Evolutionary conservation across 2,113 vertebrate genomes (phyloP), one percentile per base, ranked within the genome.

Genomic region (Nannobrachium achirus): DNA sequence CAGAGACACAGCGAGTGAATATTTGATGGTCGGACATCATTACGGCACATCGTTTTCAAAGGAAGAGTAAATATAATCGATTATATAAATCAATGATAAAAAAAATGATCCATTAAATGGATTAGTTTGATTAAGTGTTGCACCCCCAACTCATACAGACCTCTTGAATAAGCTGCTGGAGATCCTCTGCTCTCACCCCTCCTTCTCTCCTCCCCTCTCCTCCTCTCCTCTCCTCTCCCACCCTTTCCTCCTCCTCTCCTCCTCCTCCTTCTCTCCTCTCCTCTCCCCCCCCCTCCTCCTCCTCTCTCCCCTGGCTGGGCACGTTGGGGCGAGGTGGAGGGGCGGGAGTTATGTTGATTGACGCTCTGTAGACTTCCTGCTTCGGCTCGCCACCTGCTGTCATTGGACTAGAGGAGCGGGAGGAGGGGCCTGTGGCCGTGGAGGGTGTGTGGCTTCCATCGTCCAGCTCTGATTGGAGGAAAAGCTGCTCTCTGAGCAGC

Each of bases 121-220:
- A n/a, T n/a, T n/a, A n/a, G n/a, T n/a, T n/a, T n/a, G n/a, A n/a
- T n/a, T n/a, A n/a, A n/a, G n/a, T n/a, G n/a, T n/a, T n/a, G n/a
- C n/a, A n/a, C n/a, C n/a, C n/a, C n/a, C n/a, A n/a, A n/a, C n/a
- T n/a, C n/a, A n/a, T n/a, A 25, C 16, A 25, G 5, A 96, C 98
- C 95, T 99, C 95, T 62, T 90, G 90, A 63, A 99, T 96, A 65
- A 98, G 93, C 87, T 95, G 94, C 49, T 98, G 94, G 63, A 98
- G 82, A 44, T 92, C 92, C 18, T 94, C 94, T 49, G 49, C 85
- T 75, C 0, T 83, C 77, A 80, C 45, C 90, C 53, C 88, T 11
- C 40, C 63, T 18, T 51, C 56, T 92, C 62, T 92, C 57, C n/a
- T 20, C 51, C 38, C 66, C 75, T 58, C 82, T 48, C 19, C 60